Evolutionary conservation across 2,888 invertebrate genomes (phyloP).

Genomic region (Agrochola litura): DNA sequence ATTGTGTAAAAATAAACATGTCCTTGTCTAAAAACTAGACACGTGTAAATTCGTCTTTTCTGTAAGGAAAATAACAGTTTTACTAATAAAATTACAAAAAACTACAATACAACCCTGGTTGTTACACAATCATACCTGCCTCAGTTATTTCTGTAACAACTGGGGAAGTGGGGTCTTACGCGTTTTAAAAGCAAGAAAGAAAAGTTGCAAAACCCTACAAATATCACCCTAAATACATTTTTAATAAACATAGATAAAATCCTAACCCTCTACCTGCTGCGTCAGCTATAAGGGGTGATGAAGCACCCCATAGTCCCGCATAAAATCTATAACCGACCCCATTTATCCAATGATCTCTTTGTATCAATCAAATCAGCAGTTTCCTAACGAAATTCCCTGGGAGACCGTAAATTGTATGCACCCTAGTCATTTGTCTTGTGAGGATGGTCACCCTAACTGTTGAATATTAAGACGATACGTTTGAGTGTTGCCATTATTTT

Average conservation of each 20-base stretch:
- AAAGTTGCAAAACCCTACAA: not conserved
- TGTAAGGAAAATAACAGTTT: not conserved
- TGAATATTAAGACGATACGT: conserved; percentile 62
- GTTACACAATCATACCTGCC: too few relatives aligned
- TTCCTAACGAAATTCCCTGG: conserved; percentile 64
- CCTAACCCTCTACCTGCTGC: conserved; percentile 21
- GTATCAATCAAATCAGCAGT: conserved; percentile 75
- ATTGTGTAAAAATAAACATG: not conserved
- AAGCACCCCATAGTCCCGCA: conserved; percentile 28
- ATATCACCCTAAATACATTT: conserved; percentile 39
- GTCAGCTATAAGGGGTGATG: conserved; percentile 38
- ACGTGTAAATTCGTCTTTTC: not conserved
- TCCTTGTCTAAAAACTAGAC: not conserved
- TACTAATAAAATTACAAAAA: not conserved
- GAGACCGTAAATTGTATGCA: conserved; percentile 69
- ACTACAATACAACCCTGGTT: too few relatives aligned
- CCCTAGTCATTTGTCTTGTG: conserved; percentile 70
- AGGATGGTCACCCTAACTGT: conserved; percentile 62
- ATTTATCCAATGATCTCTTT: conserved; percentile 65
- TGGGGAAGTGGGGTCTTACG: not conserved
- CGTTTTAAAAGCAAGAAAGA: not conserved
- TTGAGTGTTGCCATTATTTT: conserved; percentile 54
- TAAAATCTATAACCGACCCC: conserved; percentile 56
- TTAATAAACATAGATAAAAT: conserved; percentile 48
- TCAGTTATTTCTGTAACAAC: too few relatives aligned